These are phyloP conservation scores for Chaetodon trifascialis DNA, from an alignment of 2,113 vertebrate species.

Conservation along the genomic window DNA sequence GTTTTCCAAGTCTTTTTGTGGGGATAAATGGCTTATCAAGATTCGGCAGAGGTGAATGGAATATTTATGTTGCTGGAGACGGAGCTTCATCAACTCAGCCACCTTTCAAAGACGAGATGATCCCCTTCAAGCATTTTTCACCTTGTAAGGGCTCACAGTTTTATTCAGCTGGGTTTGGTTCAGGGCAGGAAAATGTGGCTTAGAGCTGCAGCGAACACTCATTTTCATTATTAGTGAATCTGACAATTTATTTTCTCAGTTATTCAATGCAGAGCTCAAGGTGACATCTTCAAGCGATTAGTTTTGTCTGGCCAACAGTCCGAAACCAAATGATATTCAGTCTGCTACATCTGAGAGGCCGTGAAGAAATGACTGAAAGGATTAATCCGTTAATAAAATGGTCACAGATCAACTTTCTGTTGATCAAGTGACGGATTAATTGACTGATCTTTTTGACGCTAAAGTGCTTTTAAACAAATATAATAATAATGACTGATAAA, in stretches of 20 bases:
- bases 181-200: background rate
- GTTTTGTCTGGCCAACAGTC: background rate
- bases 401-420: background rate
- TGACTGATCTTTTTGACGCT: background rate
- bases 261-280: background rate
- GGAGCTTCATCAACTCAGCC: slow-evolving; percentile 15
- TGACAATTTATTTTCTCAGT: background rate
- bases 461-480: no score
- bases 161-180: background rate
- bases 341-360: background rate
- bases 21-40: slow-evolving; percentile 9
- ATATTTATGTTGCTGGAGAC: slow-evolving; percentile 11
- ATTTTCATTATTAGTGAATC: background rate
- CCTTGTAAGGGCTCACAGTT: background rate
- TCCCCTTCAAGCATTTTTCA: slow-evolving; percentile 13
- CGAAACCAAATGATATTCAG: background rate
- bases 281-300: background rate
- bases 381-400: background rate
- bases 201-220: background rate
- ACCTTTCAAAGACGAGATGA: slow-evolving; percentile 10
- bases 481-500: no score
- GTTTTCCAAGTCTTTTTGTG: slow-evolving; percentile 5
- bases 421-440: background rate
- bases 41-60: slow-evolving; percentile 18
- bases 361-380: background rate